Conservation (phyloP, 2,888 invertebrate species). For the Ceramica pisi region DNA sequence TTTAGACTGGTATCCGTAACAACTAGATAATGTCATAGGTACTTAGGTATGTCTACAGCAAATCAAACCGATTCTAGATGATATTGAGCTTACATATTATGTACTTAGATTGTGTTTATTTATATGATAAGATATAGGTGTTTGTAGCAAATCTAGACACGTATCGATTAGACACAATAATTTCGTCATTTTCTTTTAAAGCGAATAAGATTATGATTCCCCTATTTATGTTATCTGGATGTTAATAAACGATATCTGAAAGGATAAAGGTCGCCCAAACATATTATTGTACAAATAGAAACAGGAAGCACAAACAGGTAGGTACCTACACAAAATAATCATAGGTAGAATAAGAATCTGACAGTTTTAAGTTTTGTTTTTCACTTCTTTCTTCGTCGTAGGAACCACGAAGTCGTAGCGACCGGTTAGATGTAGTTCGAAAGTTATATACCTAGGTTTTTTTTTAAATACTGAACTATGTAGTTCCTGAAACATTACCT, state of each 20-base stretch:
- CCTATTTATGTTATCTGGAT: constrained; percentile 5
- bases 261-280: neutral
- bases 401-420: too few species aligned
- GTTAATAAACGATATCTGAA: neutral
- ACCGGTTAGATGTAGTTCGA: too few species aligned
- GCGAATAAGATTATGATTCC: constrained; percentile 21
- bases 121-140: constrained; percentile 21
- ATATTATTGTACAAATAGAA: neutral
- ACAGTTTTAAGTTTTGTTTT: too few species aligned
- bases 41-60: neutral
- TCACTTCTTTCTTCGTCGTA: too few species aligned
- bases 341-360: too few species aligned
- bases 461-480: too few species aligned
- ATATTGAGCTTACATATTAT: neutral
- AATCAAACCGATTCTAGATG: constrained; percentile 17
- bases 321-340: too few species aligned
- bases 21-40: too few species aligned
- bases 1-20: too few species aligned
- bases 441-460: too few species aligned
- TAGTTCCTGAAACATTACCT: neutral
- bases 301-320: neutral
- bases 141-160: neutral
- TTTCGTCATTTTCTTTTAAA: constrained; percentile 19
- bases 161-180: constrained; percentile 15
- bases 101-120: constrained; percentile 28